A percentile compares a stretch with the other conserved stretches of the same genome.
phyloP scores from a whole-genome alignment of 1,140 invertebrate species.

The Lerema accius region DNA sequence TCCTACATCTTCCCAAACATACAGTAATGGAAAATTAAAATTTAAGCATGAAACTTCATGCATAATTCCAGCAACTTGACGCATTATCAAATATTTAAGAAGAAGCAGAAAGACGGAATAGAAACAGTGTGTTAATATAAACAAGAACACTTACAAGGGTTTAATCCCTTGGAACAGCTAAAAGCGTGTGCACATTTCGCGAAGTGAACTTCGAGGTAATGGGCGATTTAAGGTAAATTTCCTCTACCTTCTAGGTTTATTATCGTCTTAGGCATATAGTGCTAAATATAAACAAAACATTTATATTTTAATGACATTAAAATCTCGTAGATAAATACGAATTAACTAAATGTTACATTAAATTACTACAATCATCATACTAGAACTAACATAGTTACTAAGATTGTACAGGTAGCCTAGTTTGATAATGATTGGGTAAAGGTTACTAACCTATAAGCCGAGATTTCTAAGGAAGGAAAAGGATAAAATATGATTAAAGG shows the following conservation, averaged over 20 bases:
- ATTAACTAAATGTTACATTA: too few species aligned
- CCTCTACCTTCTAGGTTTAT: neutral
- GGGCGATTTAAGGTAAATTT: neutral
- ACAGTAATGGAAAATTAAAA: constrained; percentile 9
- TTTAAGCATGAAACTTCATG: constrained; percentile 15
- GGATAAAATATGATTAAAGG: too few species aligned
- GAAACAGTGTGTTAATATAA: constrained; percentile 35
- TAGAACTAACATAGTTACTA: too few species aligned
- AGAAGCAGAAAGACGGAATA: constrained; percentile 29
- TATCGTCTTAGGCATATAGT: too few species aligned
- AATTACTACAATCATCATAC: too few species aligned
- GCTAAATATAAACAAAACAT: too few species aligned
- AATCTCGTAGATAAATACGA: too few species aligned
- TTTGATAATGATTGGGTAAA: too few species aligned
- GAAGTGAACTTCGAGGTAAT: constrained; percentile 24
- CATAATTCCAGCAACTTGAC: constrained; percentile 14
- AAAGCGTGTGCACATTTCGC: constrained; percentile 25
- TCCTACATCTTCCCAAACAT: neutral
- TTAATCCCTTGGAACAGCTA: constrained; percentile 22
- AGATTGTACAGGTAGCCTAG: too few species aligned
- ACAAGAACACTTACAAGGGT: constrained; percentile 27
- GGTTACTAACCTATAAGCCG: too few species aligned
- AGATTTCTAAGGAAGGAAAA: too few species aligned
- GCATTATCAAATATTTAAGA: constrained; percentile 34
- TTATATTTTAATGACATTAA: too few species aligned